A percentile compares a stretch with the other conserved stretches of the same genome.
phyloP scores from a whole-genome alignment of 2,888 invertebrate species.

The Synergus umbraculus region DNA sequence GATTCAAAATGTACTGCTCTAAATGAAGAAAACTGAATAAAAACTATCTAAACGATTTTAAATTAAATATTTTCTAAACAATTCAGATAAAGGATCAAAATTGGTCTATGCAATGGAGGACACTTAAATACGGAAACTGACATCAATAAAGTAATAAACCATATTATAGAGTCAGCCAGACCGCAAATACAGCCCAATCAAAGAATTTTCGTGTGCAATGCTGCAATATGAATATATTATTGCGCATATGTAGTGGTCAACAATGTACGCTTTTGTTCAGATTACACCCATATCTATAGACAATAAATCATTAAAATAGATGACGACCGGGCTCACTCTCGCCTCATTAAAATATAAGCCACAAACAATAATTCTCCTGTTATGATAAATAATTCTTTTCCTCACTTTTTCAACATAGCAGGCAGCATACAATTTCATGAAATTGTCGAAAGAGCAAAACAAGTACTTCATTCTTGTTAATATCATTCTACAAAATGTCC shows the following conservation, averaged over 20 bases:
- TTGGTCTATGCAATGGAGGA: not conserved
- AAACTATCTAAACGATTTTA: too few species aligned
- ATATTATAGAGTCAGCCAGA: not conserved
- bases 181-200: not conserved
- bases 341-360: slow-evolving; percentile 6
- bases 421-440: not conserved
- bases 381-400: slow-evolving; percentile 1
- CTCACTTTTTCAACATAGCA: not conserved
- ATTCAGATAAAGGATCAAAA: not conserved
- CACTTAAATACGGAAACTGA: not conserved
- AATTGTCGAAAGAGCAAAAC: not conserved
- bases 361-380: not conserved
- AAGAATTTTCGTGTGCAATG: not conserved
- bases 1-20: too few species aligned
- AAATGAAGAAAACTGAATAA: too few species aligned
- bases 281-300: not conserved
- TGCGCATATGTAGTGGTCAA: not conserved
- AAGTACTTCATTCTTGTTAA: not conserved
- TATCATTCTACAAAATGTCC: not conserved
- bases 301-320: slow-evolving; percentile 3
- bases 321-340: not conserved
- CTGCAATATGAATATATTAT: not conserved
- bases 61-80: not conserved
- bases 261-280: not conserved
- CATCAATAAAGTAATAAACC: not conserved